Percentiles rank a stretch among this genome's conserved stretches.
Conservation (phyloP, 1,140 invertebrate species). For the Drosophila malerkotliana region DNA sequence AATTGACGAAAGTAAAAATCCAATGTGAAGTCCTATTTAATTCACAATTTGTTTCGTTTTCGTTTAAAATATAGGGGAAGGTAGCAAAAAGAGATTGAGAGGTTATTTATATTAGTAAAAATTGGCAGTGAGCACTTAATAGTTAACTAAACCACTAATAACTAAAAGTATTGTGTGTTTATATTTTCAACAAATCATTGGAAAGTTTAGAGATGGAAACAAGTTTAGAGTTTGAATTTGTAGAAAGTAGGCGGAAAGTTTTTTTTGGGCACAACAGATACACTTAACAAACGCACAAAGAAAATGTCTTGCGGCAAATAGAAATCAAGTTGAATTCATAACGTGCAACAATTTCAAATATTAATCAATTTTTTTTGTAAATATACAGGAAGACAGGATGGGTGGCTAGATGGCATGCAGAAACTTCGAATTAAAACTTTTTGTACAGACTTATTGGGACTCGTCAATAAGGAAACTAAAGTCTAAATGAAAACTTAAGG, state of each 20-base stretch:
- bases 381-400: slow-evolving; percentile 23
- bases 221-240: slow-evolving; percentile 15
- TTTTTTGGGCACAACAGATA: slow-evolving; percentile 46
- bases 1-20: slow-evolving; percentile 99
- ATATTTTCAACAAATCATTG: slow-evolving; percentile 33
- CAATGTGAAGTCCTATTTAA: slow-evolving; percentile 96
- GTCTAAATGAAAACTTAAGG: slow-evolving; percentile 1
- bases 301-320: slow-evolving; percentile 43
- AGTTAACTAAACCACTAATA: slow-evolving; percentile 40
- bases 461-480: slow-evolving; percentile 15
- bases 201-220: slow-evolving; percentile 36
- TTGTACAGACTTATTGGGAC: slow-evolving; percentile 31
- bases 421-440: slow-evolving; percentile 48
- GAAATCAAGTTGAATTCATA: slow-evolving; percentile 43
- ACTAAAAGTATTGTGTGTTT: slow-evolving; percentile 43
- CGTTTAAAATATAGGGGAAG: slow-evolving; percentile 20
- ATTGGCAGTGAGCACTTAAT: slow-evolving; percentile 40
- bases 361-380: background rate
- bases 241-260: slow-evolving; percentile 31
- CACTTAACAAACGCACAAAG: slow-evolving; percentile 58
- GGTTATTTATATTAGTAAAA: slow-evolving; percentile 45
- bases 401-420: slow-evolving; percentile 30
- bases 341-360: slow-evolving; percentile 46
- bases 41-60: slow-evolving; percentile 43
- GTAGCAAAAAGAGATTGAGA: slow-evolving; percentile 60